phyloP scores from a whole-genome alignment of 2,113 vertebrate species.

The Etheostoma cragini region DNA sequence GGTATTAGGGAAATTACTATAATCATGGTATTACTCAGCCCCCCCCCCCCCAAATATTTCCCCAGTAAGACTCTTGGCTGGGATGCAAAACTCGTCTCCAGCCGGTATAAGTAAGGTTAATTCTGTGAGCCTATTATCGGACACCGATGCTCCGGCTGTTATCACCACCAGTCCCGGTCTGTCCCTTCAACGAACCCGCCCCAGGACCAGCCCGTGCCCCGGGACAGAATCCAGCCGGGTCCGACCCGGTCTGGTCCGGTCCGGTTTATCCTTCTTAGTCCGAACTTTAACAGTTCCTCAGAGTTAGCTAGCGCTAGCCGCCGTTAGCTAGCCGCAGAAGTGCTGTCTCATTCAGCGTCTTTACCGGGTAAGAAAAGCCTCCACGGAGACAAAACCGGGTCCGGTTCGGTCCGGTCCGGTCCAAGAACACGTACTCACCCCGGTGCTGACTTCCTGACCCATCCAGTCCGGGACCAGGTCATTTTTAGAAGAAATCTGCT shows the following conservation, averaged over 20 bases:
- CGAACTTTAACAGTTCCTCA: background rate
- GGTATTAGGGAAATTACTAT: too few species aligned
- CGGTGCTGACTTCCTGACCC: slow-evolving; percentile 84
- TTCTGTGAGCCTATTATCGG: slow-evolving; percentile 6
- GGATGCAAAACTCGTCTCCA: too few species aligned
- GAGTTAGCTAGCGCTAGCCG: slow-evolving; percentile 33
- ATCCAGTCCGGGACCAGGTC: slow-evolving; percentile 79
- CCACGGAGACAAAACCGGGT: rapidly evolving
- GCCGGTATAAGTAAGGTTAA: background rate
- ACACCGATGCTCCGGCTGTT: background rate
- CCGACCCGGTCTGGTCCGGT: rapidly evolving
- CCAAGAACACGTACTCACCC: slow-evolving; percentile 66
- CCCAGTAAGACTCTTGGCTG: too few species aligned
- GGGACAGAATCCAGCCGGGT: rapidly evolving
- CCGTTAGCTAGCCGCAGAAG: slow-evolving; percentile 50
- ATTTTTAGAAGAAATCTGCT: slow-evolving; percentile 51
- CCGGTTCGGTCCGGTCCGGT: rapidly evolving
- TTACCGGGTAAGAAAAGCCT: rapidly evolving
- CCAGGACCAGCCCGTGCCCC: too few species aligned
- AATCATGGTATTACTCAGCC: too few species aligned
- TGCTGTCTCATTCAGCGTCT: slow-evolving; percentile 72
- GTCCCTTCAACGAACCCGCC: background rate
- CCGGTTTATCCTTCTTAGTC: background rate
- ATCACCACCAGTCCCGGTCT: too few species aligned
- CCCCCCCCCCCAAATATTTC: too few species aligned